Evolutionary conservation across 2,113 vertebrate genomes (phyloP), one percentile per base, ranked within the genome.

Genomic region (Heteronetta atricapilla): DNA sequence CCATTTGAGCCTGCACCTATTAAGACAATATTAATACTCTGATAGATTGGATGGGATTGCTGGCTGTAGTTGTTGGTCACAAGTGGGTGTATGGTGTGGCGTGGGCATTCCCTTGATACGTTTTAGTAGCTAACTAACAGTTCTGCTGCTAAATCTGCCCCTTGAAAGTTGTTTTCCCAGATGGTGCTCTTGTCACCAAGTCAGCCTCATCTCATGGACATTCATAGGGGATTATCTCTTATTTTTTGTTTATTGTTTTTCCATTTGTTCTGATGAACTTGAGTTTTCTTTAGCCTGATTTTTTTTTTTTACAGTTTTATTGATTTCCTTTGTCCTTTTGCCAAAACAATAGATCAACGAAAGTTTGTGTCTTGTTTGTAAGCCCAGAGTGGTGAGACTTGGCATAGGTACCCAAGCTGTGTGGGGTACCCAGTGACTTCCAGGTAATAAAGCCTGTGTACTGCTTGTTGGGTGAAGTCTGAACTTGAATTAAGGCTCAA

Each of bases 61-160:
- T 74, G 8, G 80, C 75, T 73, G 90, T 79, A 91, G 64, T 89
- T 94, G 83, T 80, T 86, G 88, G 52, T 64, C 64, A 42, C 31
- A 52, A 9, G 14, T 14, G 46, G 18, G 34, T 58, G 34, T 8
- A 21, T 33, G 29, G 8, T 1, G 6, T 25, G 40, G 4, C 8
- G 4, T 31, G 22, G 5, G 16, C 55, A 42, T 53, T 73, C 11
- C 33, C 20, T 53, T 75, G 77, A 21, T 73, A 48, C 77, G 80
- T 80, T 80, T 53, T 60, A 10, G n/a, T 63, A 52, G 66, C 23
- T 40, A 69, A 56, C 58, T 73, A 33, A 52, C 40, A 36, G 18
- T 70, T 81, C 48, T 62, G 69, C n/a, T 42, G 26, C 34, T 75
- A 36, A 19, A 20, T 42, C 56, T 29, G 60, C 53, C 75, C 59